Evolutionary conservation across 2,888 invertebrate genomes (phyloP).

Genomic region (Tyria jacobaeae): DNA sequence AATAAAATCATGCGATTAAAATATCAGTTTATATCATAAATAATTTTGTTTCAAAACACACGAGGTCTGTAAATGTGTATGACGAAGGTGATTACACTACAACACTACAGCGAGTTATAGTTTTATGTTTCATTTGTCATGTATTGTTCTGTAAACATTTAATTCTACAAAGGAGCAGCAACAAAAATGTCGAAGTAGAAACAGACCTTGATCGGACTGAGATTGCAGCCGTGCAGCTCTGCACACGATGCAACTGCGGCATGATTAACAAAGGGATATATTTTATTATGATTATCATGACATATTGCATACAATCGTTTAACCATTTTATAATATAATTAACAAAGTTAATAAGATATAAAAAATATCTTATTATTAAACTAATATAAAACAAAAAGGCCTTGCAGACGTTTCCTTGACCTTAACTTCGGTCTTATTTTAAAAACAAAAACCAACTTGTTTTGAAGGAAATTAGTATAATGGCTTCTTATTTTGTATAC

Average conservation of each 20-base stretch:
- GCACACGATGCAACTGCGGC: slow-evolving; percentile 26
- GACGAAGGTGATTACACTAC: neutral
- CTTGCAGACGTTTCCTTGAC: no score
- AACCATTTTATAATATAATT: slow-evolving; percentile 39
- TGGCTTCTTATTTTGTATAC: no score
- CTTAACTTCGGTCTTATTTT: no score
- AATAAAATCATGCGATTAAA: neutral
- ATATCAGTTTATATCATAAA: neutral
- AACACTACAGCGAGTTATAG: no score
- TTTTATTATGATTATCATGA: slow-evolving; percentile 41
- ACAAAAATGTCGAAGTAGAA: slow-evolving; percentile 25
- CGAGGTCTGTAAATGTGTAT: neutral
- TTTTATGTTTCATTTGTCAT: neutral
- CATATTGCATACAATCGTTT: slow-evolving; percentile 33
- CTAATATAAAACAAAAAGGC: no score
- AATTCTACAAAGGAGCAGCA: slow-evolving; percentile 7
- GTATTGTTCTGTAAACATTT: neutral
- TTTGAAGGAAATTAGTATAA: no score
- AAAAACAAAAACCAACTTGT: no score
- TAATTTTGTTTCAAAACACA: neutral
- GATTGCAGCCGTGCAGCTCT: slow-evolving; percentile 31
- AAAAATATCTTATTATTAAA: slow-evolving; percentile 13
- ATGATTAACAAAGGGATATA: slow-evolving; percentile 46
- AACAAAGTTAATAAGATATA: slow-evolving; percentile 42
- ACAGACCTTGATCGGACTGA: slow-evolving; percentile 25